These are phyloP conservation scores for Grus americana DNA, from an alignment of 2,113 vertebrate genomes.

Conservation along the genomic window DNA sequence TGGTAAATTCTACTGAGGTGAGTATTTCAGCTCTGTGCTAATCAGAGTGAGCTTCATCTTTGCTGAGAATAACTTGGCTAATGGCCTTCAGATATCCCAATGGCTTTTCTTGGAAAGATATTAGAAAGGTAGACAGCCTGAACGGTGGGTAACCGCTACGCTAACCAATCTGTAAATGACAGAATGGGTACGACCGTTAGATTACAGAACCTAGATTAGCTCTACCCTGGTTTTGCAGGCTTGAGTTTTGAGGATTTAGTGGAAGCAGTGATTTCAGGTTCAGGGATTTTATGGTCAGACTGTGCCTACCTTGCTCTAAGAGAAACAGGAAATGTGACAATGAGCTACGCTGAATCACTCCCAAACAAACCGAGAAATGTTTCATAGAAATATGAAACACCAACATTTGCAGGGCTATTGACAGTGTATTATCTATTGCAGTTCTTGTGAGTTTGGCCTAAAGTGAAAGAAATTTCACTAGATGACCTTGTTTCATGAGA, in stretches of 20 bases:
- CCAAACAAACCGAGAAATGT: not conserved
- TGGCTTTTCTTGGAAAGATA: not conserved
- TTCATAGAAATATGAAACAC: not conserved
- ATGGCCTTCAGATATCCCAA: not conserved
- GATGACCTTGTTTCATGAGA: not conserved
- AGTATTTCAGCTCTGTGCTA: not conserved
- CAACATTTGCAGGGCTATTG: not conserved
- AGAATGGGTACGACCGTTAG: not conserved
- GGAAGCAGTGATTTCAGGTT: not conserved
- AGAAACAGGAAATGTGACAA: not conserved
- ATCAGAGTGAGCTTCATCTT: not conserved
- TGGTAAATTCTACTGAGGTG: not conserved
- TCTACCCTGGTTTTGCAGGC: not conserved
- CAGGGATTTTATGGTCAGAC: not conserved
- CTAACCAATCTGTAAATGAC: not conserved
- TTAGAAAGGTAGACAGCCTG: not conserved
- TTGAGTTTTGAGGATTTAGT: not conserved
- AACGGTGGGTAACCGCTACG: not conserved
- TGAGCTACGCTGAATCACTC: not conserved
- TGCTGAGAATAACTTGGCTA: not conserved
- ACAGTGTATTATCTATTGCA: not conserved
- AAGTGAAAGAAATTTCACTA: not conserved
- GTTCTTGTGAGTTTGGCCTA: not conserved
- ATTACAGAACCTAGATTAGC: not conserved
- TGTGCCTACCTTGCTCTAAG: not conserved